Percentiles rank a stretch among this genome's conserved stretches.
phyloP scores from a whole-genome alignment of 2,888 invertebrate species.

The Xestia ashworthii region DNA sequence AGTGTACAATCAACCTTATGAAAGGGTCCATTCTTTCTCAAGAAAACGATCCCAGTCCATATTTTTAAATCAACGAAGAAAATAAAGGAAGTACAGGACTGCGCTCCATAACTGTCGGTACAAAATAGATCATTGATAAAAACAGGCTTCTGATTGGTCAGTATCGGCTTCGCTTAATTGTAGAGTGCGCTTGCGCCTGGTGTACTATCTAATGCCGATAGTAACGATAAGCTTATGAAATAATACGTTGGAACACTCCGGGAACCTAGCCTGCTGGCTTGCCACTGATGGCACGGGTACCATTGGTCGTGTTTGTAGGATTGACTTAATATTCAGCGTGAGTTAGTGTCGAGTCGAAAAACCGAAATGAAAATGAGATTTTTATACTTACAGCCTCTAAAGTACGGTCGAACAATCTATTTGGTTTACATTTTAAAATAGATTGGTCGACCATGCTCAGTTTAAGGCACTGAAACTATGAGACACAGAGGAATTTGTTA shows the following conservation, averaged over 20 bases:
- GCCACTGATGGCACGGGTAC: conserved; percentile 52
- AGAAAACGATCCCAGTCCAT: conserved; percentile 46
- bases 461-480: not conserved
- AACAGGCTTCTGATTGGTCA: conserved; percentile 77
- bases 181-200: conserved; percentile 73
- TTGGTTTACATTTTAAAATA: too few species aligned
- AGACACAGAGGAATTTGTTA: too few species aligned
- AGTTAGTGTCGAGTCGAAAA: conserved; percentile 14
- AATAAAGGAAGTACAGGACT: conserved; percentile 64
- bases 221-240: conserved; percentile 78
- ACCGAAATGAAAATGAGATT: not conserved
- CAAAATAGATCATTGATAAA: conserved; percentile 78
- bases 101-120: conserved; percentile 69
- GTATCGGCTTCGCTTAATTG: conserved; percentile 79
- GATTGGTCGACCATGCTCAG: not conserved
- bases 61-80: conserved; percentile 63
- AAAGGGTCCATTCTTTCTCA: conserved; percentile 21
- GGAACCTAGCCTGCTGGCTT: conserved; percentile 58
- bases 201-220: conserved; percentile 76
- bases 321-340: conserved; percentile 2
- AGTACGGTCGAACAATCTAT: too few species aligned
- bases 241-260: conserved; percentile 71
- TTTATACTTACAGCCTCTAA: not conserved
- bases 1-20: conserved; percentile 4
- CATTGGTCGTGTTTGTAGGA: not conserved